Evolutionary conservation across 2,797 vertebrate species (phyloP).

Genomic region (Moxostoma hubbsi): DNA sequence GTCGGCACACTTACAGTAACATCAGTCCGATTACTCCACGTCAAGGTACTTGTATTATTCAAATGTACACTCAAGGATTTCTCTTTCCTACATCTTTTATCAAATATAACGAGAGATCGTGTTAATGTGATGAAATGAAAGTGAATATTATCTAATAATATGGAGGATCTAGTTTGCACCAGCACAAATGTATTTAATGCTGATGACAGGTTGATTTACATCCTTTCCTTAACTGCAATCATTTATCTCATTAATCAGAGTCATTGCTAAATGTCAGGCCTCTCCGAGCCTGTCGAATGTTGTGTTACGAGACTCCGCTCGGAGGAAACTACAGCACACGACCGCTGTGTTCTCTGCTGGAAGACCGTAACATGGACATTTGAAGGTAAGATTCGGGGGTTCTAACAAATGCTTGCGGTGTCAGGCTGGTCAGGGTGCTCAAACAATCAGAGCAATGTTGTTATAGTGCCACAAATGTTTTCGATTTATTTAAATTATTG

Average conservation of each 20-base stretch:
- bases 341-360: background rate
- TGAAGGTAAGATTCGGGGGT: background rate
- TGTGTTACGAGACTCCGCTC: constrained; percentile 35
- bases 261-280: constrained; percentile 60
- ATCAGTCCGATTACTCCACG: no score
- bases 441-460: background rate
- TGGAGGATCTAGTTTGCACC: constrained; percentile 26
- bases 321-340: constrained; percentile 21
- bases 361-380: background rate
- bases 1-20: no score
- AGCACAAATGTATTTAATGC: constrained; percentile 42
- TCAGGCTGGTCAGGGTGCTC: no score
- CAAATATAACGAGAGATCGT: background rate
- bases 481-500: no score
- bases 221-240: constrained; percentile 53
- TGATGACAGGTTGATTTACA: constrained; percentile 59
- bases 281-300: constrained; percentile 48
- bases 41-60: no score
- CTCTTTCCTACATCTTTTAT: constrained; percentile 16
- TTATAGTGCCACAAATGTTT: no score
- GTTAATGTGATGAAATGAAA: constrained; percentile 25
- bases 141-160: constrained; percentile 51
- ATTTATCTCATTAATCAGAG: constrained; percentile 63
- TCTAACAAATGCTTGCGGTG: background rate
- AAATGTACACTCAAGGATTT: no score